Conservation (phyloP, 2,888 invertebrate species). For the Philereme transversata region DNA sequence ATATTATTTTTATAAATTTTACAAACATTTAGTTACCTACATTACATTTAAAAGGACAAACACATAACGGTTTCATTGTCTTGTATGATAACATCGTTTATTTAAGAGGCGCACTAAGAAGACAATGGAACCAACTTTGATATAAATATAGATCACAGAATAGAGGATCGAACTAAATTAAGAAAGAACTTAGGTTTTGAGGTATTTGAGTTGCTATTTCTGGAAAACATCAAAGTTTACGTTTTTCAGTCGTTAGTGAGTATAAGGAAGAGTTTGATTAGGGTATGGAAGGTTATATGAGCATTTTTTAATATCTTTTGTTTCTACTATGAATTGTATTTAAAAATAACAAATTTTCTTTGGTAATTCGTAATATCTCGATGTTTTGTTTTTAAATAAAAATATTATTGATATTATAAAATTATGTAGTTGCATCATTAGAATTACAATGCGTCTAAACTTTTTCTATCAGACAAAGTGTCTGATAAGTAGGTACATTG, state of each 20-base stretch:
- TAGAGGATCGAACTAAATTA: conserved; percentile 39
- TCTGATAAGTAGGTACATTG: conserved; percentile 4
- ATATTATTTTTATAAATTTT: conserved; percentile 25
- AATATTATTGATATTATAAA: not conserved
- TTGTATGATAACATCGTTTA: not conserved
- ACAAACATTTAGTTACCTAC: conserved; percentile 26
- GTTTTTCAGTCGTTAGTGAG: conserved; percentile 28
- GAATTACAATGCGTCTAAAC: conserved; percentile 13
- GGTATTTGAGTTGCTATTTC: conserved; percentile 43
- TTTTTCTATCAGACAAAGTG: conserved; percentile 15
- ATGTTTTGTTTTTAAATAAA: conserved; percentile 43
- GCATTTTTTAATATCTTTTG: conserved; percentile 2
- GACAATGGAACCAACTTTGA: conserved; percentile 13
- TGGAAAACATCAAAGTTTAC: conserved; percentile 43
- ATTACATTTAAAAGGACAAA: conserved; percentile 12
- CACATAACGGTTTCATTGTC: conserved; percentile 14
- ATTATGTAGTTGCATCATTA: conserved; percentile 1
- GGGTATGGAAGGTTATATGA: conserved; percentile 8
- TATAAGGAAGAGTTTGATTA: conserved; percentile 15
- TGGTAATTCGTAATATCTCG: conserved; percentile 52
- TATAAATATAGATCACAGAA: conserved; percentile 54
- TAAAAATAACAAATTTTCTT: conserved; percentile 10
- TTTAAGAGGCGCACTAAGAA: conserved; percentile 3
- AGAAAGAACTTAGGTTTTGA: conserved; percentile 36
- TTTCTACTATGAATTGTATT: conserved; percentile 1